Evolutionary conservation across 2,888 invertebrate genomes (phyloP).

Genomic region (Ferrisia virgata): DNA sequence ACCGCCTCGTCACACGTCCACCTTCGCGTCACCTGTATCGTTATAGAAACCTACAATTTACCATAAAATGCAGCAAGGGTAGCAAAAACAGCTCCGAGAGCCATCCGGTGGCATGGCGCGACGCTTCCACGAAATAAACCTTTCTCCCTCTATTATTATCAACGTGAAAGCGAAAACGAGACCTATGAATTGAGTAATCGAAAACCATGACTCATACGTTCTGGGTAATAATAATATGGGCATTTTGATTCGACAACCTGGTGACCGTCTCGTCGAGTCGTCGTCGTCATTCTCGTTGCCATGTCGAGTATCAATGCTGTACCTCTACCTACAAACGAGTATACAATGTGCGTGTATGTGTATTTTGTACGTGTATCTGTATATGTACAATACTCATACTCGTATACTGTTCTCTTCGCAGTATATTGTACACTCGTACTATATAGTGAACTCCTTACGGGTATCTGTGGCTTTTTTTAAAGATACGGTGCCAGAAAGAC

Average conservation of each 20-base stretch:
- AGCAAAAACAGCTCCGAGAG: neutral
- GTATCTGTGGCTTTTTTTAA: neutral
- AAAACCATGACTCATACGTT: neutral
- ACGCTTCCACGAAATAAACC: neutral
- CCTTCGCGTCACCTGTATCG: no score
- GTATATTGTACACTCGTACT: neutral
- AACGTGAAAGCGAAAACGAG: neutral
- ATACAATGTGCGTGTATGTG: no score
- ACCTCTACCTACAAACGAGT: no score
- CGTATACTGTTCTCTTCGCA: neutral
- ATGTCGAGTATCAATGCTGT: no score
- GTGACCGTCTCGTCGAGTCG: no score
- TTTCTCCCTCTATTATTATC: neutral
- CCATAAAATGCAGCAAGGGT: neutral
- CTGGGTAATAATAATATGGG: neutral
- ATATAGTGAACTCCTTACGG: no score
- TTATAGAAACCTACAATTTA: no score
- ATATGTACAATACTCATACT: no score
- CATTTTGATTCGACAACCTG: neutral
- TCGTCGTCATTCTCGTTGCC: no score
- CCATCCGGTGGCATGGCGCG: no score
- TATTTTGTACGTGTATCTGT: no score
- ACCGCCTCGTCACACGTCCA: no score
- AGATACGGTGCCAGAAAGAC: neutral
- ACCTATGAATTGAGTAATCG: neutral